Evolutionary conservation across 2,888 invertebrate genomes (phyloP), one percentile per base, ranked within the genome.

Genomic region (Argyresthia albistria): DNA sequence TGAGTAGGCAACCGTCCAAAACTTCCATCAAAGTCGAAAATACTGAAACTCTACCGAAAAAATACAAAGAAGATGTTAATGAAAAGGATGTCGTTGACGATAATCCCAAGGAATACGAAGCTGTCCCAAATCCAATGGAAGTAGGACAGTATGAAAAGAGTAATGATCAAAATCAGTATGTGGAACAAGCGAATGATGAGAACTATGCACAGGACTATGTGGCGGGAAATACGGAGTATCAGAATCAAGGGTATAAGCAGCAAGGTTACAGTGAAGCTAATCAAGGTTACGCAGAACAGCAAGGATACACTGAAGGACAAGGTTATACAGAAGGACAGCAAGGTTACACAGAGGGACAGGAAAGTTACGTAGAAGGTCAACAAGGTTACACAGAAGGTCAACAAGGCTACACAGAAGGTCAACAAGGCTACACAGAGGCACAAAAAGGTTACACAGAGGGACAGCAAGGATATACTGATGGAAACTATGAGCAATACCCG

Each of bases 1-100:
- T 57, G 49, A 57, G 53, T 58, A 58, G 64, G 59, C 62, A 68
- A 67, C 56, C 67, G 58, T 53, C 69, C 59, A 65, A 67, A 73
- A 57, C 57, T 53, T 58, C 78, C 66, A 15, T 50, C 64, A 60
- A 48, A 65, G 69, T 59, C 60, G 70, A 60, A 59, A 50, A 39
- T 39, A n/a, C 3, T 39, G 39, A 39, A 39, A 39, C 39, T 9
- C 39, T n/a, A 8, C 10, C 8, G 39, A 39, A 50, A 8, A 56
- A 57, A 9, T 49, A 50, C 12, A 47, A 54, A 45, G 51, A 35
- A 47, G 53, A 47, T 15, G 54, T 52, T 4, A 48, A 46, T 16
- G 57, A 56, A 51, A 52, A 57, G 45, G 54, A 56, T 47, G 54
- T 53, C 35, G 57, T 62, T 25, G 53, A 56, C 25, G 39, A 54